Evolutionary conservation across 2,888 invertebrate genomes (phyloP), one percentile per base, ranked within the genome.

Genomic region (Drosophila paramelanica): DNA sequence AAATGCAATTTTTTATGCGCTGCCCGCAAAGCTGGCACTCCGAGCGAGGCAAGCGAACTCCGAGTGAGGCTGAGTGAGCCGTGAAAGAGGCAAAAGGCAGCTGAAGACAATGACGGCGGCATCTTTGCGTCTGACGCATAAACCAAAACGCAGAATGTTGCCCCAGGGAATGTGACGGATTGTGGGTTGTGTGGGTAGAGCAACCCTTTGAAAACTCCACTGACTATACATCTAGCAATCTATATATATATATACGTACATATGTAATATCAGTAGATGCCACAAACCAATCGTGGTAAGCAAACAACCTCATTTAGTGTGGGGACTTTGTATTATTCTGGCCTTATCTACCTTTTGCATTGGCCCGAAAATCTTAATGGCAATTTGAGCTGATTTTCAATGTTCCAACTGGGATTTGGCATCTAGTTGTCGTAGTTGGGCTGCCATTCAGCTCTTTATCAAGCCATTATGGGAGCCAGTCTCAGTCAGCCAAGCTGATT

Each of bases 351-450:
- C 88, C 76, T 82, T 73, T 50, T 49, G 55, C 64, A 64, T 46
- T 65, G 74, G 56, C 51, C 71, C 75, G 57, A 73, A 88, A 82
- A 77, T 90, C 91, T 91, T 91, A 92, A 92, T 92, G 92, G 92
- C 90, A 91, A 90, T 92, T 92, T 91, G 91, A 91, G 92, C 91
- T 92, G 92, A 91, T 91, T 91, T 89, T 90, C 91, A 92, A 92
- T 92, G 92, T 92, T 91, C 90, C 92, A 89, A 86, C 85, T 89
- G 92, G 92, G 92, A 92, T 90, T 90, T 83, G 60, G 36, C 39
- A 52, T 58, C 67, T 36, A 36, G 13, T 13, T 3, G 13, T 13
- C 2, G 31, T 56, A 59, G 25, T 7, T 39, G 50, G 43, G 23
- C 39, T 23, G 65, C 58, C 65, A 70, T 65, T 52, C 82, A 70